Evolutionary conservation across 2,888 invertebrate genomes (phyloP), one percentile per base, ranked within the genome.

Genomic region (Epistrophe eligans): DNA sequence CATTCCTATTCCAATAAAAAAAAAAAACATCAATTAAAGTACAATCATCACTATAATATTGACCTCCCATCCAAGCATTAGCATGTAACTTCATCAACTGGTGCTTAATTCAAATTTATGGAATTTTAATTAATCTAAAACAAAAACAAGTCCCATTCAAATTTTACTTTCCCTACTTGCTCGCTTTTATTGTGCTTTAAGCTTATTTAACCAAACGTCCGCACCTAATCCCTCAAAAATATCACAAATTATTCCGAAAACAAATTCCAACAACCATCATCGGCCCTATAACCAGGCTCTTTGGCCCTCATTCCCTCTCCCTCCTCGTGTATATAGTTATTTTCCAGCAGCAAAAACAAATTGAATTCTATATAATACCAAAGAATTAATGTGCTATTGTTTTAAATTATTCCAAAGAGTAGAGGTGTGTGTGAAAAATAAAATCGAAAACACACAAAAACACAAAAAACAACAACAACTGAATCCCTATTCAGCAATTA

Each of bases 51-150:
- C 67, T 24, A 24, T 6, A 45, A 24, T 6, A 45, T 32, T 13
- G 2, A 28, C 10, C 45, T 3, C n/a, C 15, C n/a, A n/a, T 1
- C 7, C 15, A 0, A 32, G 48, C 7, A 62, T 43, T 24, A 70
- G 4, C n/a, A 48, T 48, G 48, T 11, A 55, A 70, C 52, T 70
- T 55, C 52, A 70, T 55, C 40, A 70, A 50, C n/a, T 35, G 13
- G 50, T 50, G 58, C 70, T 64, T 43, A 79, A 57, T 67, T 73
- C 28, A 57, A 87, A 72, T 87, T 87, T 87, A 83, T 87, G 79
- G 76, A 87, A 87, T 82, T 83, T 82, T 87, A 83, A 83, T 83
- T 79, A 79, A 87, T 79, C 72, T 76, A 73, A 79, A 40, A 70
- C 52, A 55, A 55, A 70, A 70, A 70, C 24, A 70, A 70, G 38